Evolutionary conservation across 1,140 invertebrate species (phyloP).

Genomic region (Aphidius ervi): DNA sequence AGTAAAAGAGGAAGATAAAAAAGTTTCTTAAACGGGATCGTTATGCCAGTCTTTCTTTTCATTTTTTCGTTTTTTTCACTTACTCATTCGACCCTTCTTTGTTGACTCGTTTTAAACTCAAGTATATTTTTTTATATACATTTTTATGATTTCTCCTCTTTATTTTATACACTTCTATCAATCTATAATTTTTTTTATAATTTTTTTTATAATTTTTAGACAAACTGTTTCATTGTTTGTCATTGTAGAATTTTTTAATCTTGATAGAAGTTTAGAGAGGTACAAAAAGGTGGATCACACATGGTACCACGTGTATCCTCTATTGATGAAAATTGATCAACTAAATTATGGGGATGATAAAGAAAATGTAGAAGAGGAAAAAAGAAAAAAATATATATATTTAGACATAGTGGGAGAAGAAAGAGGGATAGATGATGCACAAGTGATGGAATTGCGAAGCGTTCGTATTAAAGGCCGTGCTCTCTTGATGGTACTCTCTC

Average conservation of each 20-base stretch:
- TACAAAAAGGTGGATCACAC: constrained; percentile 23
- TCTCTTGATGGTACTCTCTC: constrained; percentile 1
- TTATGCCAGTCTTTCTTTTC: constrained; percentile 45
- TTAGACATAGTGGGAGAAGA: no score
- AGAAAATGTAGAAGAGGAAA: neutral
- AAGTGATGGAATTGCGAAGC: constrained; percentile 9
- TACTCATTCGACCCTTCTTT: constrained; percentile 6
- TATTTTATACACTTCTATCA: constrained; percentile 20
- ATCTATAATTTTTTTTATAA: constrained; percentile 13
- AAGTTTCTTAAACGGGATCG: constrained; percentile 51
- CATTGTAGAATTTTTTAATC: no score
- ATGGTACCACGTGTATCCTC: constrained; percentile 16
- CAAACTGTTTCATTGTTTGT: constrained; percentile 8
- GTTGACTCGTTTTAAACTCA: constrained; percentile 10
- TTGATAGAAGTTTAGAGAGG: no score
- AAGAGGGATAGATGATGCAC: neutral
- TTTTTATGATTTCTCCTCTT: constrained; percentile 8
- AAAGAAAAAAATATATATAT: neutral
- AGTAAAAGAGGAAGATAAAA: constrained; percentile 22
- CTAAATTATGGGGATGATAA: neutral
- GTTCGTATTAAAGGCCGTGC: constrained; percentile 8
- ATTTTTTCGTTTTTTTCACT: constrained; percentile 20
- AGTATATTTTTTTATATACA: constrained; percentile 11
- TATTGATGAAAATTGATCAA: neutral
- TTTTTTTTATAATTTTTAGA: constrained; percentile 12